Percentiles rank a stretch among this genome's conserved stretches.
Evolutionary conservation across 30 jellyfish, hydroid and myxozoan species (phyloP).

Genomic region (Calvadosia cruxmelitensis): DNA sequence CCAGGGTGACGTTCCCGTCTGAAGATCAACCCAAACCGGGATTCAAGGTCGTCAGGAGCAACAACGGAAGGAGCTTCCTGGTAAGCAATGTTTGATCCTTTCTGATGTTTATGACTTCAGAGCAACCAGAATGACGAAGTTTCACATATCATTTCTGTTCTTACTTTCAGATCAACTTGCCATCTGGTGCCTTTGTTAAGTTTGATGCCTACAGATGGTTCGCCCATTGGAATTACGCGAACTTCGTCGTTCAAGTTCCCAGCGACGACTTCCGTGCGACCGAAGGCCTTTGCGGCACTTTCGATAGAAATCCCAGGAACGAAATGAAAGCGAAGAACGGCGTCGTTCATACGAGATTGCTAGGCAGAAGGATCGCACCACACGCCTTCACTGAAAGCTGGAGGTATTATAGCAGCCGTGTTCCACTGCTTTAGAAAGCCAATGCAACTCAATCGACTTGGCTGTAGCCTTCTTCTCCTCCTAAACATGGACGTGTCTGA

Average conservation of each 20-base stretch:
- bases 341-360: not conserved
- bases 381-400: slow-evolving; percentile 64
- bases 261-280: slow-evolving; percentile 69
- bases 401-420: too few species aligned
- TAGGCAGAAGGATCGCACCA: slow-evolving; percentile 29
- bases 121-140: too few species aligned
- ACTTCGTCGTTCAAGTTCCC: slow-evolving; percentile 47
- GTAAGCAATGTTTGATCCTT: slow-evolving; percentile 22
- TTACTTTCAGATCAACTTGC: slow-evolving; percentile 44
- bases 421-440: not conserved
- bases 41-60: slow-evolving; percentile 33
- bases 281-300: slow-evolving; percentile 77
- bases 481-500: too few species aligned
- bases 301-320: slow-evolving; percentile 29
- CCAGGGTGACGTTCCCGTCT: slow-evolving; percentile 74
- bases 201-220: slow-evolving; percentile 55
- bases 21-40: slow-evolving; percentile 74
- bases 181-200: slow-evolving; percentile 74
- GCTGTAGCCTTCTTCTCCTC: not conserved
- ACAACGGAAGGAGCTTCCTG: slow-evolving; percentile 75
- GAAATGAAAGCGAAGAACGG: slow-evolving; percentile 52
- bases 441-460: not conserved
- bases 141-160: not conserved
- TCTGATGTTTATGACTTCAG: not conserved
- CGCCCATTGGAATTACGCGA: slow-evolving; percentile 57